Evolutionary conservation across 2,113 vertebrate species (phyloP).

Genomic region (Aptenodytes forsteri): DNA sequence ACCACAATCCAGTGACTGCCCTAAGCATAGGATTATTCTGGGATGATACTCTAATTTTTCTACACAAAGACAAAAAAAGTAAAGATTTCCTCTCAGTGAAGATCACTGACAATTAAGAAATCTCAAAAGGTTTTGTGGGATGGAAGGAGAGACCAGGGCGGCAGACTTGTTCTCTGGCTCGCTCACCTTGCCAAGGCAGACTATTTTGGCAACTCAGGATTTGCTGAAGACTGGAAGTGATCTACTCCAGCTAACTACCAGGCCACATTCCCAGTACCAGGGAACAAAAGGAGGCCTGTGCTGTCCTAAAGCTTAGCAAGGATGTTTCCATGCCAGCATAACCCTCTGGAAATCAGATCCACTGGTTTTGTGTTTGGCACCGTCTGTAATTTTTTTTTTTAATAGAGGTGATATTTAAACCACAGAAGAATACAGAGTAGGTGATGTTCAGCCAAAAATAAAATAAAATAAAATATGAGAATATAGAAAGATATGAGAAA

Average conservation of each 20-base stretch:
- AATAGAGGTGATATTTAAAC: not conserved
- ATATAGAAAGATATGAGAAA: not conserved
- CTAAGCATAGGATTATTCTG: not conserved
- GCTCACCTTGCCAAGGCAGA: not conserved
- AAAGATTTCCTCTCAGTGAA: not conserved
- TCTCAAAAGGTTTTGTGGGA: not conserved
- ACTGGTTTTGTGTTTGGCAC: not conserved
- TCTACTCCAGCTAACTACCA: not conserved
- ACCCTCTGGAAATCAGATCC: slow-evolving; percentile 27
- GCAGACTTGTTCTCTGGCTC: not conserved
- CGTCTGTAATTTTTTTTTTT: not conserved
- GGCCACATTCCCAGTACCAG: not conserved
- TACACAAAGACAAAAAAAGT: not conserved
- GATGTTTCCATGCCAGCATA: not conserved
- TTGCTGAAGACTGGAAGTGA: not conserved
- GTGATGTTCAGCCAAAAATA: not conserved
- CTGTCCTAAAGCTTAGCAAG: not conserved
- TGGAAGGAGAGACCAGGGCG: not conserved
- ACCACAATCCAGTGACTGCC: not conserved
- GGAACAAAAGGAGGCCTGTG: not conserved
- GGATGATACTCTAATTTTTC: not conserved
- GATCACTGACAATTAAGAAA: not conserved
- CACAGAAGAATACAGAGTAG: not conserved
- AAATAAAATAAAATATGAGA: not conserved
- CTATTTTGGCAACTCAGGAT: not conserved